Evolutionary conservation across 2,888 invertebrate genomes (phyloP).

Genomic region (Creontiades dilutus): DNA sequence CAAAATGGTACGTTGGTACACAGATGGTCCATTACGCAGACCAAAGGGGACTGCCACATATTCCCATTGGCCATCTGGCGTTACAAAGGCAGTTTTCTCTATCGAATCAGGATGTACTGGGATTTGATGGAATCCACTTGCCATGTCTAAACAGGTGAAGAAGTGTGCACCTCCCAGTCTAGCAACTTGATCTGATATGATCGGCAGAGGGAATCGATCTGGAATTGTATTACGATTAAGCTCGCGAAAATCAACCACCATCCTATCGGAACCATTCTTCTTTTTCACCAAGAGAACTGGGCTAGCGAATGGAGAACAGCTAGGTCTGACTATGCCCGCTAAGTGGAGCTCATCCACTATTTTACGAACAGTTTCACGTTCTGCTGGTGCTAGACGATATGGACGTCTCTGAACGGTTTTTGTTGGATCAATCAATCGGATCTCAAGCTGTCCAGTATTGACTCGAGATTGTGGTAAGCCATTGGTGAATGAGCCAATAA

Average conservation of each 20-base stretch:
- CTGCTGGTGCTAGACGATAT: background rate
- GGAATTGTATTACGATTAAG: conserved; percentile 54
- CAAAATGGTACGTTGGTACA: conserved; percentile 77
- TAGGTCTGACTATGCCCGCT: conserved; percentile 38
- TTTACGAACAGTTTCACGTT: conserved; percentile 11
- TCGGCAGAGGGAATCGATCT: conserved; percentile 72
- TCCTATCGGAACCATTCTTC: conserved; percentile 65
- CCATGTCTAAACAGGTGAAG: too few relatives aligned
- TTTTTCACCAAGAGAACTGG: too few relatives aligned
- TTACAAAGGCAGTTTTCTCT: too few relatives aligned
- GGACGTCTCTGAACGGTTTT: conserved; percentile 13
- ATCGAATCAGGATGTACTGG: too few relatives aligned
- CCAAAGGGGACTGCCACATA: conserved; percentile 53
- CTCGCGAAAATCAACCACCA: conserved; percentile 76
- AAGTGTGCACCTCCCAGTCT: too few relatives aligned
- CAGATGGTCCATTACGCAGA: conserved; percentile 76
- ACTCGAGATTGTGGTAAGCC: background rate
- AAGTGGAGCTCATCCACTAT: background rate
- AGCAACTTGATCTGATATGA: too few relatives aligned
- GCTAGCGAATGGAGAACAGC: background rate
- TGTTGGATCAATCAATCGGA: background rate
- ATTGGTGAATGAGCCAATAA: background rate
- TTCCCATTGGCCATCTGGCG: conserved; percentile 39
- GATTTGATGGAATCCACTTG: too few relatives aligned
- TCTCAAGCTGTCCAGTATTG: background rate